Conservation (phyloP, 2,888 invertebrate species). For the Rhorus exstirpatorius region DNA sequence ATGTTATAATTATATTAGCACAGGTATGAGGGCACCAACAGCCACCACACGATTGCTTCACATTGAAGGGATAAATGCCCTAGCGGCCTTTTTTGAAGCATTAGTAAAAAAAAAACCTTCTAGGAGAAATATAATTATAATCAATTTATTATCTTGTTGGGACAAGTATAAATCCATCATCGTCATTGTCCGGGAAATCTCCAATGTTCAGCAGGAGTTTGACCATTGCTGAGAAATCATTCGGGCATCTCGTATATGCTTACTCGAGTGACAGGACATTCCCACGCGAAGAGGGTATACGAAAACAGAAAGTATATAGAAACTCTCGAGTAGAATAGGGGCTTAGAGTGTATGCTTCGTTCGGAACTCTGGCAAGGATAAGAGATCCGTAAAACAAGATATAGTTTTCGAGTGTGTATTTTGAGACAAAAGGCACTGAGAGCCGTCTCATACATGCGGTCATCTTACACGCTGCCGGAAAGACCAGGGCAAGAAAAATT, state of each 20-base stretch:
- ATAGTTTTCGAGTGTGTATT: conserved; percentile 43
- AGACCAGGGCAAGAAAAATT: conserved; percentile 6
- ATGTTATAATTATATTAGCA: no score
- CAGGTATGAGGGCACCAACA: no score
- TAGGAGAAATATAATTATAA: no score
- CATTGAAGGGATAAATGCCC: no score
- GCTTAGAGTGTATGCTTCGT: conserved; percentile 28
- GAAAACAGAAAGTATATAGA: conserved; percentile 19
- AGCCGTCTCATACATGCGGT: not conserved
- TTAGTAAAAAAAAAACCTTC: no score
- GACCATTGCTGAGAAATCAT: conserved; percentile 15
- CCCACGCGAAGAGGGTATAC: conserved; percentile 1
- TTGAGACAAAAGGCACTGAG: not conserved
- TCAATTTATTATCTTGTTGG: not conserved
- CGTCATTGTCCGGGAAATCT: conserved; percentile 1
- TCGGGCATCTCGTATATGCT: conserved; percentile 1
- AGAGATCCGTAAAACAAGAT: conserved; percentile 20
- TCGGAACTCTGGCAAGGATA: conserved; percentile 43
- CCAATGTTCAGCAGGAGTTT: conserved; percentile 17
- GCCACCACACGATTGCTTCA: no score
- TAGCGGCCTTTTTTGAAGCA: no score
- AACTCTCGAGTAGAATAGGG: conserved; percentile 6
- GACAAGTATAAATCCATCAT: conserved; percentile 5
- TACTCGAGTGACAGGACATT: conserved; percentile 8
- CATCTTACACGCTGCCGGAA: not conserved